phyloP scores from a whole-genome alignment of 2,113 vertebrate species.

The Amblyornis subalaris region DNA sequence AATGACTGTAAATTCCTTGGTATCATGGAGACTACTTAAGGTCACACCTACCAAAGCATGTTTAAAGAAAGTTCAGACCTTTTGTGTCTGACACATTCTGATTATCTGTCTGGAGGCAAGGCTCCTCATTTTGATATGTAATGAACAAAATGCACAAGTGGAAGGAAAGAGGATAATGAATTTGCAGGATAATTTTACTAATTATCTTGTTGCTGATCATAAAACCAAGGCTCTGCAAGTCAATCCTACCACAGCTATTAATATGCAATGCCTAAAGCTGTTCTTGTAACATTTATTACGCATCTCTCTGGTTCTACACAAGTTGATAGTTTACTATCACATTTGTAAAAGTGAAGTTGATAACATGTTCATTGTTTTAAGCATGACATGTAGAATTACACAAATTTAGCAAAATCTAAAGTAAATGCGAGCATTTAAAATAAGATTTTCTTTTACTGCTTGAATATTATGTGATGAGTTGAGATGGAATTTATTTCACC shows the following conservation, averaged over 20 bases:
- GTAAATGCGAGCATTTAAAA: neutral
- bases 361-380: conserved; percentile 30
- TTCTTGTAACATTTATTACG: conserved; percentile 65
- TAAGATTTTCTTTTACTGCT: neutral
- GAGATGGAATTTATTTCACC: neutral
- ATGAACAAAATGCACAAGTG: conserved; percentile 65
- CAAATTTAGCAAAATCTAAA: neutral
- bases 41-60: neutral
- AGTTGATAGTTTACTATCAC: conserved; percentile 48
- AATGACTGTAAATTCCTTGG: neutral
- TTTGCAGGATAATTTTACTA: conserved; percentile 68
- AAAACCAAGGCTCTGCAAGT: conserved; percentile 40
- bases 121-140: conserved; percentile 57
- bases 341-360: conserved; percentile 23
- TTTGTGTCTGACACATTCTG: conserved; percentile 30
- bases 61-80: conserved; percentile 6
- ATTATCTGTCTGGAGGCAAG: conserved; percentile 58
- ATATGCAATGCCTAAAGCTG: conserved; percentile 50
- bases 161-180: conserved; percentile 69
- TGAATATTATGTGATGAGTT: neutral
- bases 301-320: conserved; percentile 17
- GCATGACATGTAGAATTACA: conserved; percentile 41
- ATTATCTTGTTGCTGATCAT: conserved; percentile 63
- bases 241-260: conserved; percentile 47
- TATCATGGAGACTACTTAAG: neutral